Evolutionary conservation across 2,797 vertebrate genomes (phyloP), one percentile per base, ranked within the genome.

Genomic region (Amblyopsis hoosieri): DNA sequence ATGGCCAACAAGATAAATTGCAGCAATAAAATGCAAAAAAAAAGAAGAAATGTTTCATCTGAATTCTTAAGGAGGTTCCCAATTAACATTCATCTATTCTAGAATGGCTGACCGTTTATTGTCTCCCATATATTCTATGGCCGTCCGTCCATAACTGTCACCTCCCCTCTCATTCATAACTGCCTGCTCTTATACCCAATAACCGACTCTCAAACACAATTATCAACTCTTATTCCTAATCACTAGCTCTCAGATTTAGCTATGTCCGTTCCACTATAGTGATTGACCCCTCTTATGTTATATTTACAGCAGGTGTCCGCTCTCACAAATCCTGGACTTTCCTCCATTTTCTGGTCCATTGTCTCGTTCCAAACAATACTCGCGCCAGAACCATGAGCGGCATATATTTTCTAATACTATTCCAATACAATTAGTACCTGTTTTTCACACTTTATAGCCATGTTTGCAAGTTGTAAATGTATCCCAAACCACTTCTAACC

Each of bases 191-290:
- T 57, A 73, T 51, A 15, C 67, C 81, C 81, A 51, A 78, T 73
- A 67, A 72, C 66, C 6, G 61, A 70, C 82, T 80, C 78, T 83
- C 74, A 78, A 62, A 67, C 62, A 70, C 68, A 82, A 85, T 87
- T 83, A 85, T 75, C 78, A 66, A 60, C 84, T 81, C 87, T 80
- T 79, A 65, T 77, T 64, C 67, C 76, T 81, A 82, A 87, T 86
- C 71, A 84, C 71, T 71, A 60, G 55, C 81, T 78, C 84, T 89
- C 78, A 60, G 71, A 69, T 72, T 75, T 47, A 69, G 69, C 78
- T 78, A 73, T 55, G 72, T 79, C 83, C 79, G 74, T 19, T 66
- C 54, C 72, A 60, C 71, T 65, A 48, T 17, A 64, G 62, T 70
- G 60, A 52, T 64, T 78, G 81, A 83, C 79, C 78, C 72, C 69